phyloP scores from a whole-genome alignment of 2,888 invertebrate species.

The Epistrophe eligans region DNA sequence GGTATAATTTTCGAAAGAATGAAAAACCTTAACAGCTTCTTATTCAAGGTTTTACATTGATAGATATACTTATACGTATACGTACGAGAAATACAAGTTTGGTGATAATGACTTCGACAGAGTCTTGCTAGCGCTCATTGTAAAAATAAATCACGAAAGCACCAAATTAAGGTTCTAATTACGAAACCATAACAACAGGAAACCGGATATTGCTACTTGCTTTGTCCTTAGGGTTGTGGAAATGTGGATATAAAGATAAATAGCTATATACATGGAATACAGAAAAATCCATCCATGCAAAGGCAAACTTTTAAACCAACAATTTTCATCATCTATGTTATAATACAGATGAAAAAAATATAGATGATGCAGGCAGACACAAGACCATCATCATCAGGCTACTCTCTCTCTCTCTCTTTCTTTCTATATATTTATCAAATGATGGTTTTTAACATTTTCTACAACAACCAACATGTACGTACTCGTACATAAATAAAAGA shows the following conservation, averaged over 20 bases:
- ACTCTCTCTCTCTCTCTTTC: not conserved
- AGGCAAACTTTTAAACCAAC: slow-evolving; percentile 21
- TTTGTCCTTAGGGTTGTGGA: slow-evolving; percentile 1
- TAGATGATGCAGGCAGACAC: slow-evolving; percentile 16
- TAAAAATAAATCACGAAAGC: slow-evolving; percentile 45
- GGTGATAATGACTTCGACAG: slow-evolving; percentile 29
- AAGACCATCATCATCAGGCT: slow-evolving; percentile 36
- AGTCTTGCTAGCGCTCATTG: not conserved
- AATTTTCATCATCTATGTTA: slow-evolving; percentile 26
- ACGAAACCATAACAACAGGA: slow-evolving; percentile 39
- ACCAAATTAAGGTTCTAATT: slow-evolving; percentile 61
- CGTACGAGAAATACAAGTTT: not conserved
- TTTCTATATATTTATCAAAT: not conserved
- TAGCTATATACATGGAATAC: not conserved
- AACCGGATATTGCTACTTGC: slow-evolving; percentile 58
- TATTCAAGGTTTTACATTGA: not conserved
- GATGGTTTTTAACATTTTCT: slow-evolving; percentile 19
- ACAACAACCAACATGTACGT: not conserved
- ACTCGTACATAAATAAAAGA: not conserved
- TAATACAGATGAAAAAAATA: not conserved
- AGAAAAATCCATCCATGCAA: not conserved
- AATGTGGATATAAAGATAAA: slow-evolving; percentile 6
- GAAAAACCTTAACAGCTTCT: not conserved
- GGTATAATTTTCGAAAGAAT: not conserved
- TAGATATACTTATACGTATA: not conserved